Conservation (phyloP, 1,140 invertebrate genomes). For the Papilio glaucus region DNA sequence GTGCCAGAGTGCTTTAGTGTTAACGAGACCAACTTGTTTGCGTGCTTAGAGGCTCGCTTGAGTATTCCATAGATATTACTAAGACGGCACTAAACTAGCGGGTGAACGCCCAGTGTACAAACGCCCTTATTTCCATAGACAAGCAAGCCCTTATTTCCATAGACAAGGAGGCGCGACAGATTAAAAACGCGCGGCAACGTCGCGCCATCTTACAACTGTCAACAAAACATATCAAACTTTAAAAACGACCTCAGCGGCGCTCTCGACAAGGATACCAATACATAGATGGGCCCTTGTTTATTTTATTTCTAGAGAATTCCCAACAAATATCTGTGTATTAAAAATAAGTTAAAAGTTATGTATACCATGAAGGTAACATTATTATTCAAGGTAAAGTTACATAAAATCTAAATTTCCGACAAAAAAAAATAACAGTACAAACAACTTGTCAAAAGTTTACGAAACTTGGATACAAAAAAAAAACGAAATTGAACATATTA, state of each 20-base stretch:
- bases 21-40: conserved; percentile 12
- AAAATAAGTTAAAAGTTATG: not conserved
- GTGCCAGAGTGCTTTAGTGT: not conserved
- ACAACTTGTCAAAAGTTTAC: too few species aligned
- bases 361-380: not conserved
- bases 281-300: conserved; percentile 4
- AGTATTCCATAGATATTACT: conserved; percentile 28
- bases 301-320: not conserved
- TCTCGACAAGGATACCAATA: conserved; percentile 37
- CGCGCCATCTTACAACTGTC: conserved; percentile 1
- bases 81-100: conserved; percentile 25
- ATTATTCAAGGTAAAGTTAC: too few species aligned
- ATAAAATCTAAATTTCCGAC: too few species aligned
- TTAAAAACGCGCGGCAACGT: conserved; percentile 22
- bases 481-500: too few species aligned
- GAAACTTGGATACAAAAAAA: too few species aligned
- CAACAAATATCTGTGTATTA: not conserved
- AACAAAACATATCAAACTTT: conserved; percentile 33
- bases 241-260: conserved; percentile 19
- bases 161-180: conserved; percentile 24
- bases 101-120: conserved; percentile 27
- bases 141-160: conserved; percentile 30
- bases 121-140: conserved; percentile 27
- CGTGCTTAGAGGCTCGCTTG: conserved; percentile 18
- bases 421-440: too few species aligned